Base-by-base conservation (phyloP, 1,140 invertebrate genomes). In the Papilio glaucus region DNA sequence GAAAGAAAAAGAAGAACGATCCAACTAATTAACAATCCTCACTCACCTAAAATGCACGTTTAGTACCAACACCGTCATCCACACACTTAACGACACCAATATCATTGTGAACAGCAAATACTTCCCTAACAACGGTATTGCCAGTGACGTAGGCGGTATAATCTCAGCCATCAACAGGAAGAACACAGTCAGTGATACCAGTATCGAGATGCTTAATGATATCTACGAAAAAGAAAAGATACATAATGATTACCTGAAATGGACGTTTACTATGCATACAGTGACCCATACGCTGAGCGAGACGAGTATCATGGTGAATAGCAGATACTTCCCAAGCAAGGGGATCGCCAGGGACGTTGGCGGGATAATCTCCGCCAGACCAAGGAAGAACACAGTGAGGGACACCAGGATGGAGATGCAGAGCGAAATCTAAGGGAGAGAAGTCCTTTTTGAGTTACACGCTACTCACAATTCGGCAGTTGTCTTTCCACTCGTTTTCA, bases 301-400 rank as follows among this genome's bases (percentile, higher is more conserved):
- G 62, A 99, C 98, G 74, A 99, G 94, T 75, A 99, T 98, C 98
- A 99, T 99, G 39, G 98, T 99, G 94, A 99, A 99, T 75, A 99
- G 94, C 60, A 97, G 94, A 92, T 98, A 98, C 95, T 99, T 99
- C 77, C 98, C 98, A 49, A 99, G 96, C 73, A 99, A 94, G 26
- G 98, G 98, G 74, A 99, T 98, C 18, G 98, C 98, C 78, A 99
- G 94, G 42, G 98, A 99, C 41, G 98, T 99, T 61, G 98, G 98
- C 71, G 98, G 99, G 88, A 99, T 99, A 89, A 99, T 98, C 95
- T 99, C 98, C 71, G 98, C 98, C 84, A 99, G 93, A 81, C 99
- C 94, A 85, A 99, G 95, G 95, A 99, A 99, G 94, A 99, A 99
- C 93, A 99, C 98, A 90, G 98, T 99, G 83, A 99, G 94, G 71